Conservation (phyloP, 2,888 invertebrate species). For the Linyphia triangularis region DNA sequence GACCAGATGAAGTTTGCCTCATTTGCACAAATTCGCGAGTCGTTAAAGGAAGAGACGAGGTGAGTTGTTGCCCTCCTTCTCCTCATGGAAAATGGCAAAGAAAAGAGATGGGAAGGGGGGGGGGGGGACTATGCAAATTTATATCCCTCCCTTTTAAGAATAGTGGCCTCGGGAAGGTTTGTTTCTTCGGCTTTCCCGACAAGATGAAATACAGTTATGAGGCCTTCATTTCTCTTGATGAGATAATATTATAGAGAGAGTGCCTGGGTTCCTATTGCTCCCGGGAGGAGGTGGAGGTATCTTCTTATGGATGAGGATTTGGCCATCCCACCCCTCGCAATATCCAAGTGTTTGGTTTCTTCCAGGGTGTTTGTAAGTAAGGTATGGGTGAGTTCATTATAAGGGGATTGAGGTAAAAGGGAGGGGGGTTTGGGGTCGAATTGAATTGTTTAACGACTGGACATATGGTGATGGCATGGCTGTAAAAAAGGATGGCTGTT, state of each 20-base stretch:
- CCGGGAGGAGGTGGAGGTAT: constrained; percentile 24
- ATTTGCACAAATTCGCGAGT: constrained; percentile 74
- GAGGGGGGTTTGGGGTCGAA: neutral
- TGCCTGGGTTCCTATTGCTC: constrained; percentile 65
- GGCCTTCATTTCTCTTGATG: constrained; percentile 75
- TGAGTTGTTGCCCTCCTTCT: constrained; percentile 55
- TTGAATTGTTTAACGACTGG: constrained; percentile 57
- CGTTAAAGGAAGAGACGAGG: constrained; percentile 48
- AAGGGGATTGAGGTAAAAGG: constrained; percentile 7
- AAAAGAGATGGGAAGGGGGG: neutral
- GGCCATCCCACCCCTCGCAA: neutral
- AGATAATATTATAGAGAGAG: constrained; percentile 74
- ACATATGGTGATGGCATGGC: constrained; percentile 61
- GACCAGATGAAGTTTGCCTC: constrained; percentile 70
- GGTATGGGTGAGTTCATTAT: constrained; percentile 57
- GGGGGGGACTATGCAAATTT: constrained; percentile 73
- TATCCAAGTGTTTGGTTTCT: neutral
- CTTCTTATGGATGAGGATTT: neutral
- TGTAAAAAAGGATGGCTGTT: constrained; percentile 47
- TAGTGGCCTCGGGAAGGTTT: constrained; percentile 45
- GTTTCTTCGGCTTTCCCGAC: constrained; percentile 72
- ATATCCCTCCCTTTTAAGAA: constrained; percentile 72
- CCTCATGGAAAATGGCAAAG: neutral
- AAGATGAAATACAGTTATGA: constrained; percentile 76
- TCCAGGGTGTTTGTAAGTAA: constrained; percentile 53